These are phyloP conservation scores for Gallinago jamesoni DNA, from an alignment of 2,113 vertebrate genomes.

Conservation along the genomic window DNA sequence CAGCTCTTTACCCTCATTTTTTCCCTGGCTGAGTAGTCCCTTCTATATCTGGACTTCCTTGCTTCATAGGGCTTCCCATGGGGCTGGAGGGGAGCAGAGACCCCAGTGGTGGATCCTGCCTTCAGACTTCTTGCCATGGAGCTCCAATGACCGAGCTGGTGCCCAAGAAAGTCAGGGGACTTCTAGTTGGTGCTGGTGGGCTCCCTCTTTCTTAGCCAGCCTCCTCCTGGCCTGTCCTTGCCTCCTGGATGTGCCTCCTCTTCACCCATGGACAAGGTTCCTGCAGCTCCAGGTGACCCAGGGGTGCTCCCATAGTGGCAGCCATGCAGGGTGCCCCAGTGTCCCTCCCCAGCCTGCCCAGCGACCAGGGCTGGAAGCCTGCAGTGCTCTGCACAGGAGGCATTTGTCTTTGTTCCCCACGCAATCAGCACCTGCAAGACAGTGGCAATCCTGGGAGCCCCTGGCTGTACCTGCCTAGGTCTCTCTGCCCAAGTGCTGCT, in stretches of 20 bases:
- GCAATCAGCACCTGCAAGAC: background rate
- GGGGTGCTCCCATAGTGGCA: background rate
- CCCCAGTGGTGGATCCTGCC: background rate
- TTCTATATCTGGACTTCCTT: background rate
- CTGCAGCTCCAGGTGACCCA: background rate
- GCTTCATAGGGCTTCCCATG: background rate
- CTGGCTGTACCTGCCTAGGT: background rate
- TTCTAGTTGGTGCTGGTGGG: background rate
- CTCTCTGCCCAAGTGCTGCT: background rate
- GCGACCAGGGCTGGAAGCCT: background rate
- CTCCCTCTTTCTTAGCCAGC: background rate
- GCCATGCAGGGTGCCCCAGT: fast-evolving
- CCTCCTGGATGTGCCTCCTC: background rate
- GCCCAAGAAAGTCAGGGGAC: background rate
- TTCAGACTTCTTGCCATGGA: background rate
- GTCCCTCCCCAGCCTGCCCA: background rate
- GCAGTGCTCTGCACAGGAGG: background rate
- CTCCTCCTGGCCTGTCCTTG: background rate
- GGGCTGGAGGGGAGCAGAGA: background rate
- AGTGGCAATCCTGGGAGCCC: background rate
- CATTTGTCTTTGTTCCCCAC: background rate
- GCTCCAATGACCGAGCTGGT: background rate
- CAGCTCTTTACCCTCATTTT: background rate
- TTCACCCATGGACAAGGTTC: background rate
- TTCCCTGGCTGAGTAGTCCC: background rate